Evolutionary conservation across 2,113 vertebrate species (phyloP).

Genomic region (Struthidea cinerea): DNA sequence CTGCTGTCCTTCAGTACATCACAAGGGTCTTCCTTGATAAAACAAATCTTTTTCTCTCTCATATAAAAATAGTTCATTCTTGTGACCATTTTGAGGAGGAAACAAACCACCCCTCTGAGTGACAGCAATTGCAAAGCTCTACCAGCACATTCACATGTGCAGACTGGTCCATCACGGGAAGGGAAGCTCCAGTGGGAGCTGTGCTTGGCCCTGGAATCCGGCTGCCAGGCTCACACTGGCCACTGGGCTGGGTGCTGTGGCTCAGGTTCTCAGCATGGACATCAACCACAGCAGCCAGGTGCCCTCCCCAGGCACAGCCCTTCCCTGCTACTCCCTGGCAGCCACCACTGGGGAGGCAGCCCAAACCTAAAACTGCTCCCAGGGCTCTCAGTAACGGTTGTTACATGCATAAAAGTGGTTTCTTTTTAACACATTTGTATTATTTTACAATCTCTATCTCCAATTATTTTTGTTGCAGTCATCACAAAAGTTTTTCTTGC

Average conservation of each 20-base stretch:
- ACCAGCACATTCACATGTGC: fast-evolving
- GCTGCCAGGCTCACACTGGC: not conserved
- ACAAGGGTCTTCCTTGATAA: not conserved
- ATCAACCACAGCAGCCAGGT: fast-evolving
- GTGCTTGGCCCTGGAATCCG: not conserved
- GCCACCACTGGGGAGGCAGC: no score
- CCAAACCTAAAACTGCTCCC: not conserved
- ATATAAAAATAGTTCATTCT: not conserved
- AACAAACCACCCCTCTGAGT: not conserved
- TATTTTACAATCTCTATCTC: not conserved
- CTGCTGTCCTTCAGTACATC: not conserved
- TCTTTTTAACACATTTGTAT: not conserved
- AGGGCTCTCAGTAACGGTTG: not conserved
- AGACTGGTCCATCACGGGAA: fast-evolving
- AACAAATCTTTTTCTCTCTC: not conserved
- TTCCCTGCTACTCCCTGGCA: not conserved
- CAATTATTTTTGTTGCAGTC: not conserved
- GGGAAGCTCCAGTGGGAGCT: not conserved
- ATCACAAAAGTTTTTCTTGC: not conserved
- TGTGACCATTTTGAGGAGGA: not conserved
- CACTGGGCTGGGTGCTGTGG: fast-evolving
- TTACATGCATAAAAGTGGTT: not conserved
- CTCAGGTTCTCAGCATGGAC: no score
- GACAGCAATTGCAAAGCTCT: not conserved
- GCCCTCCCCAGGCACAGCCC: not conserved